These are phyloP conservation scores for Notarius lentiginosus DNA, from an alignment of 2,113 vertebrate genomes.

Conservation along the genomic window DNA sequence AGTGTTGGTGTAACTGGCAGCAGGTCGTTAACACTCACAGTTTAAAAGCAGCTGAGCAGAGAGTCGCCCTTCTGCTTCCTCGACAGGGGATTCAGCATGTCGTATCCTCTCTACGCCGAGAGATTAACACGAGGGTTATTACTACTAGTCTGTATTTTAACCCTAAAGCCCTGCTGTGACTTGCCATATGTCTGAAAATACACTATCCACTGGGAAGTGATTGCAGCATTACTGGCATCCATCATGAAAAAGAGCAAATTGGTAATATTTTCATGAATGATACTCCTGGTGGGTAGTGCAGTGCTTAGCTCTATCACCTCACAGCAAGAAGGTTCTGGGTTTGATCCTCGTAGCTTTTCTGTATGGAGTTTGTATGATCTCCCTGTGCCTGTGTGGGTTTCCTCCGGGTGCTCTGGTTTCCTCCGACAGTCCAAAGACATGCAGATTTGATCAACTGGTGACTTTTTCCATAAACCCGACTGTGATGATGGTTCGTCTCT, in stretches of 20 bases:
- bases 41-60: conserved; percentile 29
- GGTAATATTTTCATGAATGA: not conserved
- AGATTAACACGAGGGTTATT: not conserved
- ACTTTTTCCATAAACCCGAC: too few species aligned
- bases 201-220: not conserved
- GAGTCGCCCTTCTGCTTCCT: conserved; percentile 31
- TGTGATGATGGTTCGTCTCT: too few species aligned
- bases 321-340: too few species aligned
- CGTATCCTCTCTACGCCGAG: not conserved
- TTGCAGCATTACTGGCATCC: not conserved
- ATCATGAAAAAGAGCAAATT: not conserved
- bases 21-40: conserved; percentile 31
- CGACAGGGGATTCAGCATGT: conserved; percentile 34
- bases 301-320: too few species aligned
- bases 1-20: conserved; percentile 39
- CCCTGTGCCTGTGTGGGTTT: too few species aligned
- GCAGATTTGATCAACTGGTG: too few species aligned
- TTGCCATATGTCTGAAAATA: not conserved
- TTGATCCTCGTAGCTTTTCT: too few species aligned
- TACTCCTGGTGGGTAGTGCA: too few species aligned
- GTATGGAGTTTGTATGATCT: too few species aligned
- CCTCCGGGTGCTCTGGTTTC: too few species aligned
- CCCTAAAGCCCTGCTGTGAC: not conserved
- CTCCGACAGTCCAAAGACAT: too few species aligned
- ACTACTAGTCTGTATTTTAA: not conserved